Percentiles rank a stretch among this genome's conserved stretches.
These are phyloP conservation scores for Maccullochella peelii DNA, from an alignment of 2,113 vertebrate species.

Conservation along the genomic window DNA sequence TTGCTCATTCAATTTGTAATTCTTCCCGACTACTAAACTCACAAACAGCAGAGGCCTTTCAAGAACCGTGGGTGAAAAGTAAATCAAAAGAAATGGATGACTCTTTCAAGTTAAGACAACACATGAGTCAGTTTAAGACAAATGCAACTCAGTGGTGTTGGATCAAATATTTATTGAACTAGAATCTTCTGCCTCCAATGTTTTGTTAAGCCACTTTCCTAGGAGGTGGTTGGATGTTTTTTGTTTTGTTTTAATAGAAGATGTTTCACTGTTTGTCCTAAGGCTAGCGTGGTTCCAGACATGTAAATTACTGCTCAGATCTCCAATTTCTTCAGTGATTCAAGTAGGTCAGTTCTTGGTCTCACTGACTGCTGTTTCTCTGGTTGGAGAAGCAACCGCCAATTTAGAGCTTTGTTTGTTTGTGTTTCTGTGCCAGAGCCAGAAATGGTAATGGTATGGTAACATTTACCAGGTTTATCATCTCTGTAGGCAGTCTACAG, in stretches of 20 bases:
- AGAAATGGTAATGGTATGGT: no score
- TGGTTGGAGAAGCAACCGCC: background rate
- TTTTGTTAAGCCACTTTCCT: conserved; percentile 34
- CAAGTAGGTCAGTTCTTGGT: background rate
- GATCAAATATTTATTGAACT: conserved; percentile 17
- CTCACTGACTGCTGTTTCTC: background rate
- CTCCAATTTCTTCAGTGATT: conserved; percentile 17
- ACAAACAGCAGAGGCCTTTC: conserved; percentile 22
- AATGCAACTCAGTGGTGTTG: background rate
- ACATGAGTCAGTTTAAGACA: background rate
- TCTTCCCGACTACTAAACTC: conserved; percentile 39
- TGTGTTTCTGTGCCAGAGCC: background rate
- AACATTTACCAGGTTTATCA: background rate
- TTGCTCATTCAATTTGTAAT: conserved; percentile 58
- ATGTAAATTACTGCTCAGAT: conserved; percentile 32
- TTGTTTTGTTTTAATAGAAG: conserved; percentile 39
- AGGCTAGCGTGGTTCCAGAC: conserved; percentile 39
- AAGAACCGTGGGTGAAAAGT: conserved; percentile 11
- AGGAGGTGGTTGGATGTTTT: conserved; percentile 6
- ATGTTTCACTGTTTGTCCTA: conserved; percentile 50
- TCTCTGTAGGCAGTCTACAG: background rate
- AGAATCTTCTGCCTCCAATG: conserved; percentile 5
- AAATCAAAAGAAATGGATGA: conserved; percentile 9
- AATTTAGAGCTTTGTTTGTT: background rate
- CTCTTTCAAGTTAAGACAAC: background rate